These are phyloP conservation scores for Pseudochirops corinnae DNA, from an alignment of 2,797 vertebrate genomes.

Conservation along the genomic window DNA sequence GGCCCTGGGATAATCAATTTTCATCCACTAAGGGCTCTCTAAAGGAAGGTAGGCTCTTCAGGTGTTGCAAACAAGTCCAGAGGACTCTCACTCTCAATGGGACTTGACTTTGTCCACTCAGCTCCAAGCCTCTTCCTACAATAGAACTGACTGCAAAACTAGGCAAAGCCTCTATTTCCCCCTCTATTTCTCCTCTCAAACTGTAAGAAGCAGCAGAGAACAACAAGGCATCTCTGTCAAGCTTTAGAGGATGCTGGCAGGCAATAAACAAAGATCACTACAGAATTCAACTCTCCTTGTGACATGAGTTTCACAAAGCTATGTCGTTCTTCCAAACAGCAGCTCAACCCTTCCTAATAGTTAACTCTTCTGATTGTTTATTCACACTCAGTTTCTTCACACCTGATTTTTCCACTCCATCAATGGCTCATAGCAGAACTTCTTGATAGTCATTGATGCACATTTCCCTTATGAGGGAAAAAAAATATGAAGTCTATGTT, in stretches of 20 bases:
- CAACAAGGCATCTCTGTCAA: not conserved
- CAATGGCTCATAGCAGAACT: not conserved
- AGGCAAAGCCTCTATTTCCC: not conserved
- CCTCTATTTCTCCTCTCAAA: not conserved
- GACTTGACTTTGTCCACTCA: not conserved
- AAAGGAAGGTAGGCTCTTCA: not conserved
- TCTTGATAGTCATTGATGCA: not conserved
- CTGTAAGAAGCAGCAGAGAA: not conserved
- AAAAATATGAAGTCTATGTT: not conserved
- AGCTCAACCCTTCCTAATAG: not conserved
- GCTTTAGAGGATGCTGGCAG: not conserved
- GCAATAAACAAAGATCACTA: not conserved
- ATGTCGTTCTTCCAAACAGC: not conserved
- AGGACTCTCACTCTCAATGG: not conserved
- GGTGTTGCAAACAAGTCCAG: not conserved
- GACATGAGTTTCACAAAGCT: not conserved
- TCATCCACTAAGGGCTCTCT: not conserved
- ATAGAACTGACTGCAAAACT: not conserved
- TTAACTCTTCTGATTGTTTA: not conserved
- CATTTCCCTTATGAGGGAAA: not conserved
- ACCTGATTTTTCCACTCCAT: not conserved
- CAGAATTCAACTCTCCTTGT: not conserved
- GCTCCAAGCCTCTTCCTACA: not conserved
- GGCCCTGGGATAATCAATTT: not conserved
- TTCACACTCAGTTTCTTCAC: not conserved